Base-by-base conservation (phyloP, 2,113 vertebrate species). In the Rhipidura dahli region DNA sequence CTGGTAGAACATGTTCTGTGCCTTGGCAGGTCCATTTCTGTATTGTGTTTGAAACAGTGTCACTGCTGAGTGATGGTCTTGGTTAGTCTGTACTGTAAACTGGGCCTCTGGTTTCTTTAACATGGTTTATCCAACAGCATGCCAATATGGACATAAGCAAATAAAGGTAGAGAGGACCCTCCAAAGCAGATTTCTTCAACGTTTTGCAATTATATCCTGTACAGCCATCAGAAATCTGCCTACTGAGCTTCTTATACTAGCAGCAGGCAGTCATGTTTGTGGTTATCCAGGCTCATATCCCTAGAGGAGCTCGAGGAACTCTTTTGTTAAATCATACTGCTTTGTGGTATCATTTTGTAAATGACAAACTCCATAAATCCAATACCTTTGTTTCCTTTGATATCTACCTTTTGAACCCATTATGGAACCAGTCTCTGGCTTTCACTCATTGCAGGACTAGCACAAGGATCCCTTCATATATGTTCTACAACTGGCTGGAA, bases 401-500 rank as follows among this genome's bases (percentile, higher is more conserved):
- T 66, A 47, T 63, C 63, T 78, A 21, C 18, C 21, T 89, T 76
- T 83, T 5, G 3, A 81, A 64, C 3, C 33, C 8, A 3, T 50
- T 57, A 45, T 57, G 8, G 27, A 13, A 65, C 15, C 5, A 40
- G 8, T 30, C 10, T 69, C 51, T 50, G 35, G 56, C 13, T 66
- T 60, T 71, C 20, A 63, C 8, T 76, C 6, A 1, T n/a, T 83
- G 20, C 26, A 82, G n/a, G 15, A 57, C 19, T 23, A 75, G 33
- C 1, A 1, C 6, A 39, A 23, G 33, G 9, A 63, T 73, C 22
- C 4, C 24, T 87, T 81, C 1, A 0, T 33, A 57, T 1, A 2
- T 33, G 17, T 40, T 56, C 14, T 70, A 19, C 0, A 2, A 71
- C 19, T 39, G 37, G 10, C 24, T 69, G 24, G 35, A 71, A 71